Percentiles rank a stretch among this genome's conserved stretches.
Evolutionary conservation across 2,888 invertebrate species (phyloP).

Genomic region (Troides oblongomaculatus): DNA sequence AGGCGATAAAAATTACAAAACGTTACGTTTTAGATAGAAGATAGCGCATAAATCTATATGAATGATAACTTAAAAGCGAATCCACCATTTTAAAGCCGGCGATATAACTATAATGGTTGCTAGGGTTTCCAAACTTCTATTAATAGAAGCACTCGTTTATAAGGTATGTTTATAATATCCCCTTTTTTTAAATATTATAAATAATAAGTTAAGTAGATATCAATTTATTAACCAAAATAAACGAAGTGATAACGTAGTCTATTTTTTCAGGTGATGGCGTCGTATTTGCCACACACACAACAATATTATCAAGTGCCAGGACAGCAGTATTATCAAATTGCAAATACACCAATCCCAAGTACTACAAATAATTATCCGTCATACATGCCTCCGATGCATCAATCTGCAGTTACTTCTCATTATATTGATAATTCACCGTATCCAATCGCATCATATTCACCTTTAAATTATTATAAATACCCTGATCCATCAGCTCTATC

Average conservation of each 20-base stretch:
- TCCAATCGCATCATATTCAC: not conserved
- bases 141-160: constrained; percentile 10
- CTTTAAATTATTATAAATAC: not conserved
- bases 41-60: constrained; percentile 16
- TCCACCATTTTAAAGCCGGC: constrained; percentile 13
- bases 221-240: no score
- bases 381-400: constrained; percentile 9
- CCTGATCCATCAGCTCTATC: not conserved
- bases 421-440: constrained; percentile 16
- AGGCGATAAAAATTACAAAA: constrained; percentile 19
- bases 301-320: constrained; percentile 27
- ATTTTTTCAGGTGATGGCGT: constrained; percentile 21
- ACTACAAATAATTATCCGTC: constrained; percentile 4
- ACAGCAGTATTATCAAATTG: constrained; percentile 22
- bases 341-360: constrained; percentile 11
- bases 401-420: constrained; percentile 3
- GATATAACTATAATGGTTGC: constrained; percentile 17
- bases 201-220: no score
- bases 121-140: constrained; percentile 12
- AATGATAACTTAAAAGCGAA: constrained; percentile 11
- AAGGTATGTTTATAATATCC: constrained; percentile 11
- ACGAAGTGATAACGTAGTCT: not conserved
- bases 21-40: constrained; percentile 7
- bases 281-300: constrained; percentile 25
- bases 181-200: not conserved